Evolutionary conservation across 2,113 vertebrate genomes (phyloP).

Genomic region (Numida meleagris): DNA sequence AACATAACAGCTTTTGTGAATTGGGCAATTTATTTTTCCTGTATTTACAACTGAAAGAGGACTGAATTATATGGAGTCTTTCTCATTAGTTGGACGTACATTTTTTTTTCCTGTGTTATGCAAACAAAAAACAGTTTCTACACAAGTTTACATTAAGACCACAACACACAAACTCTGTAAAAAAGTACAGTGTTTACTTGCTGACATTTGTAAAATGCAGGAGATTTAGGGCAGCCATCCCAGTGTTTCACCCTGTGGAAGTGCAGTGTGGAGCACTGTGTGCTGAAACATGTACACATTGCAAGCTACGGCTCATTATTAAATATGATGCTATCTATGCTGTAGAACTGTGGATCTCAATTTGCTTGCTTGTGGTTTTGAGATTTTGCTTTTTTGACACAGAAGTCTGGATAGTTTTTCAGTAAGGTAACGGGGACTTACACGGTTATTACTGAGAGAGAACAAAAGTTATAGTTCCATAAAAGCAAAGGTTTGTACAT

Average conservation of each 20-base stretch:
- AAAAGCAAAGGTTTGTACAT: neutral
- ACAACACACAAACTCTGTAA: neutral
- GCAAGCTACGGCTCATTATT: neutral
- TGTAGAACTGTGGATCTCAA: neutral
- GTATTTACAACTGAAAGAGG: neutral
- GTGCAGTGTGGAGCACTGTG: neutral
- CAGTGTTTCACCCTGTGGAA: neutral
- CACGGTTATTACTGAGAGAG: neutral
- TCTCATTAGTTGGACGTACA: neutral
- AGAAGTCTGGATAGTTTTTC: neutral
- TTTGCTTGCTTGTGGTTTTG: neutral
- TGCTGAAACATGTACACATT: neutral
- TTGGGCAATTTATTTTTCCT: neutral
- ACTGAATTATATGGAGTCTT: neutral
- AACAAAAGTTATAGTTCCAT: neutral
- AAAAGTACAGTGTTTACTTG: neutral
- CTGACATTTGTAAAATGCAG: neutral
- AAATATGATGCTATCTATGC: accelerated
- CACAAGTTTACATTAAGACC: neutral
- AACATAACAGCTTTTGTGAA: neutral
- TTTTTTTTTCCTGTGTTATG: neutral
- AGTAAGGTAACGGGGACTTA: neutral
- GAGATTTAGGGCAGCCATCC: neutral
- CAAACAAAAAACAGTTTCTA: neutral
- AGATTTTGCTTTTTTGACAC: neutral